These are phyloP conservation scores for Nerophis ophidion DNA, from an alignment of 2,113 vertebrate genomes.

Conservation along the genomic window DNA sequence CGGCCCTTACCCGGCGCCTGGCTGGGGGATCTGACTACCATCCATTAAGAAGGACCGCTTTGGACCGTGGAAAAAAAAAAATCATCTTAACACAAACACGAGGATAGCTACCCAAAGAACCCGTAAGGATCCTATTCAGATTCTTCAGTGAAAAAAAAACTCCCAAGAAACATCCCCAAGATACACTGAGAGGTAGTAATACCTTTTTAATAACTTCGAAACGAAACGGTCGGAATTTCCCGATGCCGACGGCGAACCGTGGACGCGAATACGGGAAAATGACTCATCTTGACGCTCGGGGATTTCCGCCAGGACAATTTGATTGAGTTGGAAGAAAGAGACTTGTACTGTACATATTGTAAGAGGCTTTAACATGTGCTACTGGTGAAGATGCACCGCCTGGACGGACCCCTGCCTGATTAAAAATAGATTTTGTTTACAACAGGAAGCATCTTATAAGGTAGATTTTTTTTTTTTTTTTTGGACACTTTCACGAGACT, in stretches of 20 bases:
- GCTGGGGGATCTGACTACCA: constrained; percentile 69
- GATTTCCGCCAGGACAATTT: constrained; percentile 26
- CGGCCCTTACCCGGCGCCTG: constrained; percentile 73
- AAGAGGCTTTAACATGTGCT: constrained; percentile 42
- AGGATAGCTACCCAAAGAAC: constrained; percentile 22
- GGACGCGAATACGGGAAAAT: constrained; percentile 12
- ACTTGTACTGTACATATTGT: constrained; percentile 15
- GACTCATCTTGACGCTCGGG: constrained; percentile 19
- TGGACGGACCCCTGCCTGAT: constrained; percentile 39
- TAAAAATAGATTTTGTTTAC: constrained; percentile 38
- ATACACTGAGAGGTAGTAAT: constrained; percentile 12
- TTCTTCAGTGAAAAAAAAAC: constrained; percentile 9
- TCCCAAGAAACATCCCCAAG: constrained; percentile 10
- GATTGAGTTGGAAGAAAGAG: neutral
- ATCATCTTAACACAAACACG: constrained; percentile 5
- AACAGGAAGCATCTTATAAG: constrained; percentile 19
- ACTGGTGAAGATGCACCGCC: constrained; percentile 22
- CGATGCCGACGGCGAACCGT: constrained; percentile 1
- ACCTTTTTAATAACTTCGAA: neutral
- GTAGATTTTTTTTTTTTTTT: constrained; percentile 8
- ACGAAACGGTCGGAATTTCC: neutral
- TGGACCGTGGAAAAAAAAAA: constrained; percentile 19
- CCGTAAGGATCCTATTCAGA: constrained; percentile 18
- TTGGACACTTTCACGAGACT: constrained; percentile 10
- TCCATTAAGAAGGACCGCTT: constrained; percentile 56